A percentile compares a stretch with the other conserved stretches of the same genome.
Evolutionary conservation across 2,797 vertebrate species (phyloP).

Genomic region (Merluccius polli): DNA sequence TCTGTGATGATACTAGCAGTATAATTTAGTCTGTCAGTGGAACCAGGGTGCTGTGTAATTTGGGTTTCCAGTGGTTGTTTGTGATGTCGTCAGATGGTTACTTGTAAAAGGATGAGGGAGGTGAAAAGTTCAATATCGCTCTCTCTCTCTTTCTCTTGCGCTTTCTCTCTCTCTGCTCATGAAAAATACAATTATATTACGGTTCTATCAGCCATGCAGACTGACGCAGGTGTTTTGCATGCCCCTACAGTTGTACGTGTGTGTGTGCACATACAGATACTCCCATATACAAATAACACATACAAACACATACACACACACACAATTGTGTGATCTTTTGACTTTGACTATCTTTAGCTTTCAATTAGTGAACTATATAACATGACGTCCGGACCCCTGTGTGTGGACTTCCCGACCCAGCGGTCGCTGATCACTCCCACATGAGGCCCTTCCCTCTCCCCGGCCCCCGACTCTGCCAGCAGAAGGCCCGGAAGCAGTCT

Average conservation of each 20-base stretch:
- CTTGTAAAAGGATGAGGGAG: constrained; percentile 55
- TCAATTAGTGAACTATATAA: neutral
- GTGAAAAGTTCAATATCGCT: constrained; percentile 70
- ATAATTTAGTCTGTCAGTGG: constrained; percentile 74
- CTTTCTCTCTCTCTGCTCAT: neutral
- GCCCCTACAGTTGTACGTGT: neutral
- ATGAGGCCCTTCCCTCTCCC: constrained; percentile 16
- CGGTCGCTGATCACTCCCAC: constrained; percentile 28
- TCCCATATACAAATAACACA: neutral
- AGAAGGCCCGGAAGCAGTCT: constrained; percentile 23
- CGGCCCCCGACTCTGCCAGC: neutral
- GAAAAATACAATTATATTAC: no score
- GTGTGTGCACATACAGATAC: neutral
- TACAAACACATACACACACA: constrained; percentile 1
- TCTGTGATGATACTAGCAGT: constrained; percentile 67
- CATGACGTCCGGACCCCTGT: constrained; percentile 4
- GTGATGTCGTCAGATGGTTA: constrained; percentile 62
- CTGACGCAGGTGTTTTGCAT: neutral
- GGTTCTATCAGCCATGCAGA: no score
- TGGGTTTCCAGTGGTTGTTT: constrained; percentile 62
- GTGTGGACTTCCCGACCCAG: constrained; percentile 20
- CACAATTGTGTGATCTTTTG: neutral
- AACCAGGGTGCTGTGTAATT: constrained; percentile 69
- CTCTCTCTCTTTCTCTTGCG: constrained; percentile 15
- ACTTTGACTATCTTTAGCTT: neutral